A percentile compares a stretch with the other conserved stretches of the same genome.
Evolutionary conservation across 2,797 vertebrate species (phyloP).

Genomic region (Phaenicophaeus curvirostris): DNA sequence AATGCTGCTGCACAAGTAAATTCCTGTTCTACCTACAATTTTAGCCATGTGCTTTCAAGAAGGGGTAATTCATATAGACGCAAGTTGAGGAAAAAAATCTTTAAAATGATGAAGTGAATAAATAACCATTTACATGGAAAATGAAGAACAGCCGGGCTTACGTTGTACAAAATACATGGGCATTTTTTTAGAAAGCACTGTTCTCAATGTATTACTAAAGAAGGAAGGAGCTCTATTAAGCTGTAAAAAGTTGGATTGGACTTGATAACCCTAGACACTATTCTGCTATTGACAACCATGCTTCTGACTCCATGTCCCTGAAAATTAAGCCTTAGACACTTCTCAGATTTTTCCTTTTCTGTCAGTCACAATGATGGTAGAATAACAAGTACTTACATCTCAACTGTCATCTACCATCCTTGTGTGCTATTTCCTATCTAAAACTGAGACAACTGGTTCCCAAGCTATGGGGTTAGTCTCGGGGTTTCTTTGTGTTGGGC

Average conservation of each 20-base stretch:
- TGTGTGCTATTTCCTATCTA: background rate
- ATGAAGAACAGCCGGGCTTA: background rate
- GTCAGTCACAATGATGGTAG: background rate
- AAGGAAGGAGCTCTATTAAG: background rate
- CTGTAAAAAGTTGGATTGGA: background rate
- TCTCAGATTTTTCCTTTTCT: background rate
- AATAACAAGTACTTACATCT: background rate
- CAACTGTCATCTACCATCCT: background rate
- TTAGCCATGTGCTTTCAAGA: background rate
- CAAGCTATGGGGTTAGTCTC: too few relatives aligned
- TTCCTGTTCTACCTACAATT: background rate
- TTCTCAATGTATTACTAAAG: background rate
- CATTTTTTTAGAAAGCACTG: background rate
- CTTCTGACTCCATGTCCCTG: background rate
- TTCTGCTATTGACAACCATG: background rate
- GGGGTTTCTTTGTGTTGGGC: too few relatives aligned
- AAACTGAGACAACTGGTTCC: background rate
- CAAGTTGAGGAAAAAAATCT: background rate
- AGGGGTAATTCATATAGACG: background rate
- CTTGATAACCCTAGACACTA: background rate
- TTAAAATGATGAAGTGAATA: background rate
- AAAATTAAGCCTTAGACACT: background rate
- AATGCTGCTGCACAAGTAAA: background rate
- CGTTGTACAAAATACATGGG: background rate
- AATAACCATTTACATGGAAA: background rate